These are phyloP conservation scores for Mellilla xanthometata DNA, from an alignment of 2,888 invertebrate genomes.

Conservation along the genomic window DNA sequence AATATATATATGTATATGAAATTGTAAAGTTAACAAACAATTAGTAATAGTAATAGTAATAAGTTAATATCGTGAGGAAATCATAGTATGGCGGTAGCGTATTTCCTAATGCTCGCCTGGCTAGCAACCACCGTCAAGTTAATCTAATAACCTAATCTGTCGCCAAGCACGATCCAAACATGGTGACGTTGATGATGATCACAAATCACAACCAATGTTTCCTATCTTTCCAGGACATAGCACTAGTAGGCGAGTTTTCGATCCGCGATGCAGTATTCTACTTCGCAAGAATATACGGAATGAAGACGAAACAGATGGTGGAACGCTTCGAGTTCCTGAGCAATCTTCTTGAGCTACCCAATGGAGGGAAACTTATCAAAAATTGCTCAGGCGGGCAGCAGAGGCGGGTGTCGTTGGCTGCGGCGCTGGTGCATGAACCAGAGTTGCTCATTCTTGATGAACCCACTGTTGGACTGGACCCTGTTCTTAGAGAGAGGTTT, in stretches of 20 bases:
- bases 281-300: constrained; percentile 93
- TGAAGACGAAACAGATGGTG: constrained; percentile 84
- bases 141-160: no score
- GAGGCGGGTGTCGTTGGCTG: constrained; percentile 93
- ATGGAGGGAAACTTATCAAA: constrained; percentile 84
- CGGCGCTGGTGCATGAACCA: constrained; percentile 93
- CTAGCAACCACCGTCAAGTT: no score
- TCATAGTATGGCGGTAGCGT: no score
- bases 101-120: no score
- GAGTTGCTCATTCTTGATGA: constrained; percentile 95
- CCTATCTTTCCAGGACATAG: constrained; percentile 84
- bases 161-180: no score
- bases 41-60: no score
- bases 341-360: constrained; percentile 89
- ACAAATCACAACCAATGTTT: background rate
- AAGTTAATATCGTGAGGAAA: no score
- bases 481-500: constrained; percentile 91
- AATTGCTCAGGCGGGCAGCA: constrained; percentile 95
- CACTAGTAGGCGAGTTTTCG: constrained; percentile 90
- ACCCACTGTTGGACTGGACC: constrained; percentile 97
- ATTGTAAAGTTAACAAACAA: no score
- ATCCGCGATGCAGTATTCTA: constrained; percentile 92
- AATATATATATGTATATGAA: no score
- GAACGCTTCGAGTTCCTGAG: constrained; percentile 86
- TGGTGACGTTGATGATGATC: no score